These are phyloP conservation scores for Oedothorax gibbosus DNA, from an alignment of 1,140 invertebrate species.

Conservation along the genomic window DNA sequence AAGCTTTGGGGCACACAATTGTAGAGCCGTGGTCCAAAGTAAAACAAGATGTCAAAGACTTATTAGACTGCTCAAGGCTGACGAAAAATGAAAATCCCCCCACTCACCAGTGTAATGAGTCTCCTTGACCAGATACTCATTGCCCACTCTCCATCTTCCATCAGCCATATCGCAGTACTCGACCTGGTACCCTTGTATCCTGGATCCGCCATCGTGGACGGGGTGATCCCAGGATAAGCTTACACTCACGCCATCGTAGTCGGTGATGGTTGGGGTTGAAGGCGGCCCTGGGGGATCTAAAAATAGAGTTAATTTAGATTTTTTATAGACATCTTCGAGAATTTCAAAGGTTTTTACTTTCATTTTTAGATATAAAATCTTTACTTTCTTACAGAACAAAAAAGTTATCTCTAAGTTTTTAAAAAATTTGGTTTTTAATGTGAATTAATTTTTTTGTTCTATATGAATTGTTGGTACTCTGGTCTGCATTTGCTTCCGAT, in stretches of 20 bases:
- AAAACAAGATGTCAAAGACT: no score
- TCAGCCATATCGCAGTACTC: constrained; percentile 74
- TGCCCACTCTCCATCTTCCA: constrained; percentile 68
- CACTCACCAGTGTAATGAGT: constrained; percentile 74
- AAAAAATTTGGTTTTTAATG: no score
- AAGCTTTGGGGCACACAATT: no score
- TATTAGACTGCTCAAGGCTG: neutral
- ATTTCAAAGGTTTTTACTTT: no score
- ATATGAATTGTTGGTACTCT: no score
- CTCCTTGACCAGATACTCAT: constrained; percentile 87
- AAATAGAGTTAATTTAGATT: neutral
- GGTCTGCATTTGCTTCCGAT: no score
- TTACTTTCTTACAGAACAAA: no score
- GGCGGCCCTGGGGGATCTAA: constrained; percentile 79
- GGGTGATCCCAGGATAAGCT: constrained; percentile 89
- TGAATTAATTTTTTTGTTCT: no score
- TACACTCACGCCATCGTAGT: constrained; percentile 82
- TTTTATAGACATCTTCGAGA: no score
- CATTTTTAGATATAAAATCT: no score
- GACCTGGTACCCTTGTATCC: constrained; percentile 90
- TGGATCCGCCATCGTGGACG: constrained; percentile 92
- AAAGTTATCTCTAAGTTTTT: no score
- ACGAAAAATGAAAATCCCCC: neutral
- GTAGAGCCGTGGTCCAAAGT: no score
- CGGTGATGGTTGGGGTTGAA: constrained; percentile 81